Base-by-base conservation (phyloP, 2,797 vertebrate species). In the Rhabdophis nuchalis region DNA sequence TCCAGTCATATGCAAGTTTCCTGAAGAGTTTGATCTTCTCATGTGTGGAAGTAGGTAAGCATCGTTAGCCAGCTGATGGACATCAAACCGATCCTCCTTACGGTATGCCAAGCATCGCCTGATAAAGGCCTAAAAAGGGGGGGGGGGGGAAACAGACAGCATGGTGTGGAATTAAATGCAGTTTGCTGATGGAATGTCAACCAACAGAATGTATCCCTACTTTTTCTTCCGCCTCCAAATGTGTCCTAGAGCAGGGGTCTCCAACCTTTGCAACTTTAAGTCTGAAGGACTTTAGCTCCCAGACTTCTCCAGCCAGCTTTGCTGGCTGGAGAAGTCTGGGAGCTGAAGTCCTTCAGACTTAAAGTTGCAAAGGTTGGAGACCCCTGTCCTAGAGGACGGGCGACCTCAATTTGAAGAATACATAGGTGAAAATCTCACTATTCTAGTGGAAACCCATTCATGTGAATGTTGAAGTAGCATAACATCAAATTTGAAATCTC, bases 21-120 rank as follows among this genome's bases (percentile, higher is more conserved):
- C 99, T 97, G 99, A 99, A 96, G 99, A 99, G 97, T 99, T 99
- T n/a, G 99, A 99, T 97, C 99, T 98, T 96, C 99, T 98, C 98
- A 99, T 99, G 95, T 99, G 99, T 91, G 99, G 99, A 90, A 99
- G 99, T 96, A 99, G 98, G 96, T 99, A 99, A 53, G 99, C 98
- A 96, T 99, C 99, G 14, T 99, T 99, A 89, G 99, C 99, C 97
- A 99, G 97, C 96, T 99, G 99, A 96, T 99, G 99, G 91, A 99
- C 99, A 89, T 99, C 99, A 85, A 99, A 98, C 61, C 99, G 98
- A 95, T 99, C 99, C 95, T 99, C 99, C 97, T 99, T 99, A 96
- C 99, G 98, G 96, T 99, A 99, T 5, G 99, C 99, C 97, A 99
- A 97, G 96, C 99, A 99, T 87, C 99, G 98, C 96, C 99, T 98